Conservation (phyloP, 2,113 vertebrate species). For the Erythrocebus patas region DNA sequence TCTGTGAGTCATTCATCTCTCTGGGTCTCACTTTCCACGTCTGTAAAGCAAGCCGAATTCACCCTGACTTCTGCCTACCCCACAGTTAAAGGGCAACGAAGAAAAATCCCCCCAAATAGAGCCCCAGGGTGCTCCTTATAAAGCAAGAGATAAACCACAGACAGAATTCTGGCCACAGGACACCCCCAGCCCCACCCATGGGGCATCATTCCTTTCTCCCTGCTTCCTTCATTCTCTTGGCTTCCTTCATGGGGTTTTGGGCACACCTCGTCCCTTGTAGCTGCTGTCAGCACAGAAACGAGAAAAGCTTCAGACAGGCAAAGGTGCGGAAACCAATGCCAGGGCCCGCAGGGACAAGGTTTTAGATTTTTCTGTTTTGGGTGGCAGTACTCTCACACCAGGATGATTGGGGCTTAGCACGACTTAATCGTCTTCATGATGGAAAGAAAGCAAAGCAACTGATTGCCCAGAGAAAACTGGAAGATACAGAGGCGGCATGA, state of each 20-base stretch:
- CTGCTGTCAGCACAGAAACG: background rate
- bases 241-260: background rate
- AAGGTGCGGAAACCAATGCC: background rate
- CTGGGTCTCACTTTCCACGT: background rate
- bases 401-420: background rate
- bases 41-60: background rate
- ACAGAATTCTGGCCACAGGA: background rate
- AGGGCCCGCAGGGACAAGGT: no score
- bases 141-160: background rate
- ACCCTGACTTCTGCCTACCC: background rate
- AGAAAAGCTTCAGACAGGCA: background rate
- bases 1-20: slow-evolving; percentile 40
- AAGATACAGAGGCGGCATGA: fast-evolving
- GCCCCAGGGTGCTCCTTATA: background rate
- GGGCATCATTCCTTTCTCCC: background rate
- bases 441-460: background rate
- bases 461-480: background rate
- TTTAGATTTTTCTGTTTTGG: background rate
- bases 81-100: background rate
- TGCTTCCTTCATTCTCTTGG: background rate
- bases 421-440: background rate
- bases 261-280: background rate
- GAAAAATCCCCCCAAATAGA: background rate
- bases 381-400: background rate
- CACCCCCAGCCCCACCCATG: fast-evolving